Evolutionary conservation across 1,140 invertebrate species (phyloP), one percentile per base, ranked within the genome.

Genomic region (Aradophagus sp.): DNA sequence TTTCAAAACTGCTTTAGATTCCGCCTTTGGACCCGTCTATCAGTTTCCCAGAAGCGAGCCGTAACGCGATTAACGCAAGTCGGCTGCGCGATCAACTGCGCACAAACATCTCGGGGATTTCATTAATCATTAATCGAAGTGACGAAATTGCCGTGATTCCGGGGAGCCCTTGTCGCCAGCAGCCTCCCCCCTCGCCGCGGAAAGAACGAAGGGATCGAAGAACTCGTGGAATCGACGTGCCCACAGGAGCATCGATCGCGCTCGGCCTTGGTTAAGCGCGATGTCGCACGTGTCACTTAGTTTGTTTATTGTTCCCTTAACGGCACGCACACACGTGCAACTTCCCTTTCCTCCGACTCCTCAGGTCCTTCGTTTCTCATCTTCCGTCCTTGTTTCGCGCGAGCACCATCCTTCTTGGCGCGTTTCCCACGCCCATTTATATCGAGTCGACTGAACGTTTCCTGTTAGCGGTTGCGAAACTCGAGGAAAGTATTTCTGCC

Each of bases 271-370:
- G 48, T 48, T 31, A 59, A 65, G 53, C 59, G 32, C 35, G 68
- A 32, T 55, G 55, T 59, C 35, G 55, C 48, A 55, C 69, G 69
- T 73, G 69, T 66, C 62, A 61, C 17, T 67, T 38, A 17, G 38
- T 32, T 67, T 73, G 53, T 62, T 73, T 73, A 47, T 73, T 65
- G 56, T 71, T 71, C 58, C 58, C 56, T 52, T 48, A 56, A 70
- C 58, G 45, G 23, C 41, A 26, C 15, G 29, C 29, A 41, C 36
- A 17, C 58, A 26, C 31, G 15, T n/a, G n/a, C n/a, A n/a, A n/a
- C n/a, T n/a, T n/a, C n/a, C n/a, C n/a, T n/a, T n/a, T n/a, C n/a
- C n/a, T n/a, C n/a, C n/a, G n/a, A n/a, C n/a, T n/a, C n/a, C n/a
- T n/a, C n/a, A n/a, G n/a, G n/a, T n/a, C 53, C 8, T 41, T 4